Percentiles rank a stretch among this genome's conserved stretches.
Evolutionary conservation across 1,140 invertebrate species (phyloP).

Genomic region (Eupristina koningsbergeri): DNA sequence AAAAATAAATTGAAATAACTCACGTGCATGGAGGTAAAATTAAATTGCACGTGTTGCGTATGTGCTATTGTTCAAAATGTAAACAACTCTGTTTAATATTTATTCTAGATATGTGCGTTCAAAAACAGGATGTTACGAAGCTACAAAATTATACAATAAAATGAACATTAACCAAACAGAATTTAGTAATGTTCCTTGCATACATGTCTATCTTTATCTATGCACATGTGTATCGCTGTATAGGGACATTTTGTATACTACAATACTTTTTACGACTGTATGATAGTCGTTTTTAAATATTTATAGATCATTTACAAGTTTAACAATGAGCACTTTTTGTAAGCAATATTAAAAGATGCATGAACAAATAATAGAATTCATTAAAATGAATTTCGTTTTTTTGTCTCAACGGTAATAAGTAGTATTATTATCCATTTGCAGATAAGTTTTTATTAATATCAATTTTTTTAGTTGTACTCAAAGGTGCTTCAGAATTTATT

Average conservation of each 20-base stretch:
- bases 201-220: neutral
- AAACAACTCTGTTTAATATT: neutral
- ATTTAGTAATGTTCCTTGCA: neutral
- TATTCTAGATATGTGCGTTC: neutral
- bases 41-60: conserved; percentile 5
- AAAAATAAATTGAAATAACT: conserved; percentile 1
- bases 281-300: neutral
- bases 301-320: too few species aligned
- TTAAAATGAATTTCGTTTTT: too few species aligned
- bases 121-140: neutral
- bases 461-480: too few species aligned
- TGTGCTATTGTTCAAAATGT: conserved; percentile 1
- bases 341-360: too few species aligned
- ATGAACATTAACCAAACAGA: neutral
- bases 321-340: too few species aligned
- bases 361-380: too few species aligned
- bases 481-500: too few species aligned
- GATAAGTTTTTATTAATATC: too few species aligned
- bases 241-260: conserved; percentile 9
- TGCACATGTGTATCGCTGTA: neutral
- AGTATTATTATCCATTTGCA: too few species aligned
- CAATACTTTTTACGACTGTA: neutral
- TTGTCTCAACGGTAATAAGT: too few species aligned
- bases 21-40: neutral
- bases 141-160: neutral